Base-by-base conservation (phyloP, 2,113 vertebrate genomes). In the Bungarus multicinctus region DNA sequence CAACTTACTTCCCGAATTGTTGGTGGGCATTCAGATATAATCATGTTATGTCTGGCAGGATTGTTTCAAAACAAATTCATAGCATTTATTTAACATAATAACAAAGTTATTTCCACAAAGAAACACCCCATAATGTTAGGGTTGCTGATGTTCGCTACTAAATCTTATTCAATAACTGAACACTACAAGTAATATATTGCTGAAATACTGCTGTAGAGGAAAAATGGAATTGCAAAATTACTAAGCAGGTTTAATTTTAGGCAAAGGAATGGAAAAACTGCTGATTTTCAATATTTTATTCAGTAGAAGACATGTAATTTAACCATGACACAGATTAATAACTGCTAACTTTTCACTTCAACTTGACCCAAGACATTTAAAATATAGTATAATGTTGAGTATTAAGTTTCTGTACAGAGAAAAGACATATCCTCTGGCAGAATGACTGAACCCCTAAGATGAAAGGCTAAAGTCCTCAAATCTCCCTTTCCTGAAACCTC, bases 51-150 rank as follows among this genome's bases (percentile, higher is more conserved):
- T n/a, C 89, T 55, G 90, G 55, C 88, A 93, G 87, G 96, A 89
- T 4, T 14, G 11, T 45, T 92, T 95, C 94, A 95, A 96, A 58
- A 94, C 94, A 96, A 96, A 96, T 69, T 95, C 0, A 94, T 54
- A 85, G 64, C 86, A 89, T 94, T 95, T 97, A 96, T 95, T 94
- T 89, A 92, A 86, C 85, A 93, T 92, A 86, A 90, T 90, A 95
- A 95, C 93, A 94, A 1, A 93, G 94, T 91, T 94, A 91, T 96
- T 96, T 95, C 81, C 92, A 93, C 53, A 90, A 93, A 88, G 93
- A 95, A 96, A 96, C 87, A 91, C 30, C 30, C 93, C 90, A 22
- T 95, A 94, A 96, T 96, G 96, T 95, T 69, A 95, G 94, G 95
- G 93, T 92, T 93, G 89, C 45, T 94, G 91, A 91, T 95, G 74